phyloP scores from a whole-genome alignment of 2,888 invertebrate species.

The Pherbina coryleti region DNA sequence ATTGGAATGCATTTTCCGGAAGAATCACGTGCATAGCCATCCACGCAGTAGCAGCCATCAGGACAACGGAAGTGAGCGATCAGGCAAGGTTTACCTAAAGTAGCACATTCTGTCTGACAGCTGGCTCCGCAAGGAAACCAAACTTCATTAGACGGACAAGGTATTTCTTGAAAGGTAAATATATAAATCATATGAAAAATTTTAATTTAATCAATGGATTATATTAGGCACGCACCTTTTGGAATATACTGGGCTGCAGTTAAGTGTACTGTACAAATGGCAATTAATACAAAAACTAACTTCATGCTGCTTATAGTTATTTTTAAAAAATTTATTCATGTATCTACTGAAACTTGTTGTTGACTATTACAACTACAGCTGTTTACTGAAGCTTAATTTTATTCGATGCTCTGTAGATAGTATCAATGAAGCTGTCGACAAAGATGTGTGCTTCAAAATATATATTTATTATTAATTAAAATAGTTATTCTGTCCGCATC shows the following conservation, averaged over 20 bases:
- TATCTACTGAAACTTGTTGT: neutral
- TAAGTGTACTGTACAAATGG: no score
- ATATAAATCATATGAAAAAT: no score
- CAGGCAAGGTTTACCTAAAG: slow-evolving; percentile 57
- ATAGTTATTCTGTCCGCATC: no score
- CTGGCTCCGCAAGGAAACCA: slow-evolving; percentile 57
- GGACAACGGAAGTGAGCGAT: slow-evolving; percentile 59
- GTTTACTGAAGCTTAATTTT: neutral
- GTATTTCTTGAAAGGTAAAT: neutral
- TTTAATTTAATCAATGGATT: no score
- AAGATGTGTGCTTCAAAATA: slow-evolving; percentile 44
- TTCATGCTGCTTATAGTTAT: no score
- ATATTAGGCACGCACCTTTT: no score
- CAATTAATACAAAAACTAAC: no score
- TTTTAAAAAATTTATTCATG: no score
- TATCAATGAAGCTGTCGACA: neutral
- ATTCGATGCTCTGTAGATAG: neutral
- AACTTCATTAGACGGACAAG: slow-evolving; percentile 56
- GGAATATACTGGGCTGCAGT: no score
- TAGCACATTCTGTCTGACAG: slow-evolving; percentile 64
- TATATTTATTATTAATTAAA: neutral
- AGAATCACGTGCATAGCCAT: slow-evolving; percentile 59
- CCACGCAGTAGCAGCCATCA: slow-evolving; percentile 64
- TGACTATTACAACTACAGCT: neutral
- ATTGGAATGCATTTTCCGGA: slow-evolving; percentile 54